Evolutionary conservation across 2,888 invertebrate genomes (phyloP).

Genomic region (Oeneis ivallda): DNA sequence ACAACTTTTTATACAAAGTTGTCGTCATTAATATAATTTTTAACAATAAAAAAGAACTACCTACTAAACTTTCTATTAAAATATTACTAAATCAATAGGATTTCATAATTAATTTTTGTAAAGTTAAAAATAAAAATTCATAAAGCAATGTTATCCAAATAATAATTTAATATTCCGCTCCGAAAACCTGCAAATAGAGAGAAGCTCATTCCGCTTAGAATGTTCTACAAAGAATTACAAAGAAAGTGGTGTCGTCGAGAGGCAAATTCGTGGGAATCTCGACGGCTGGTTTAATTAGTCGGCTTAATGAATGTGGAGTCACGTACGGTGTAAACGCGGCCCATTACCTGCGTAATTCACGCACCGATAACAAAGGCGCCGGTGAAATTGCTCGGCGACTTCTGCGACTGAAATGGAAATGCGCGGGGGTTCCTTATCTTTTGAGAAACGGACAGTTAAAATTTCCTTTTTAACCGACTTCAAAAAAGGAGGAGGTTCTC

Average conservation of each 20-base stretch:
- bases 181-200: conserved; percentile 5
- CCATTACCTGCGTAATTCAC: conserved; percentile 77
- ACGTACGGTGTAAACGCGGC: conserved; percentile 74
- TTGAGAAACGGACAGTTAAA: conserved; percentile 12
- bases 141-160: neutral
- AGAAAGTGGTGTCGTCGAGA: conserved; percentile 40
- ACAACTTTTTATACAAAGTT: too few species aligned
- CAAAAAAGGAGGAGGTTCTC: too few species aligned
- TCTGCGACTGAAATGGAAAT: conserved; percentile 33
- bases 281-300: conserved; percentile 72
- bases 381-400: conserved; percentile 32
- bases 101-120: too few species aligned
- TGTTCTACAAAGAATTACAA: conserved; percentile 42
- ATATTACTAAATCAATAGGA: too few species aligned
- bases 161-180: neutral
- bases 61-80: neutral
- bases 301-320: conserved; percentile 76
- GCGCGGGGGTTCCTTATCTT: conserved; percentile 27
- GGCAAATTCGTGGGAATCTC: conserved; percentile 45
- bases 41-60: neutral
- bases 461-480: neutral
- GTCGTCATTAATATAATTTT: too few species aligned
- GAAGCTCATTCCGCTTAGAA: conserved; percentile 36
- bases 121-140: neutral
- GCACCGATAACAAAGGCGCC: conserved; percentile 68